phyloP scores from a whole-genome alignment of 2,797 vertebrate species.

The Ficedula albicollis region DNA sequence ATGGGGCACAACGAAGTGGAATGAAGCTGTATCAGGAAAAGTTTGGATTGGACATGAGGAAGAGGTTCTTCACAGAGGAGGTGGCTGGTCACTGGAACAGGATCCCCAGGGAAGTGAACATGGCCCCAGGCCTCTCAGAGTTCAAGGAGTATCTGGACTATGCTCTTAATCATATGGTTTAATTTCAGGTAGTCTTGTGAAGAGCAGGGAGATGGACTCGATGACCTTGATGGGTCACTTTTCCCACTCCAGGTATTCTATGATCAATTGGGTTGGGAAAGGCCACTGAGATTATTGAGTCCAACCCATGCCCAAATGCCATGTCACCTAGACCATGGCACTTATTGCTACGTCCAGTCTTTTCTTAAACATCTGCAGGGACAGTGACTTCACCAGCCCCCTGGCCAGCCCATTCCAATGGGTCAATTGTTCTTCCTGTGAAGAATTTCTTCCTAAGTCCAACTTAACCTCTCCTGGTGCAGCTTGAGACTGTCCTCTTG shows the following conservation, averaged over 20 bases:
- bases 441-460: background rate
- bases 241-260: background rate
- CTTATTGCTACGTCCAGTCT: rapidly evolving
- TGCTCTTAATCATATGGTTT: background rate
- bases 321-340: background rate
- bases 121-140: too few species aligned
- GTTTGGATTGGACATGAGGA: background rate
- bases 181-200: background rate
- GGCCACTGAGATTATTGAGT: background rate
- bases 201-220: rapidly evolving
- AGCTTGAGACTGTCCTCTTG: background rate
- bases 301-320: rapidly evolving
- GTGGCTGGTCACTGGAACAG: background rate
- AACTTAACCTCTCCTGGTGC: background rate
- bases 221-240: background rate
- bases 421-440: background rate
- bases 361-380: background rate
- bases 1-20: background rate
- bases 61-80: background rate
- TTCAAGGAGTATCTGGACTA: background rate
- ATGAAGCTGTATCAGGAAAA: background rate
- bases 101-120: background rate
- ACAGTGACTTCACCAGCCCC: rapidly evolving
- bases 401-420: background rate
- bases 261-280: background rate